phyloP scores from a whole-genome alignment of 2,797 vertebrate species.

The Thripadectes ignobilis region DNA sequence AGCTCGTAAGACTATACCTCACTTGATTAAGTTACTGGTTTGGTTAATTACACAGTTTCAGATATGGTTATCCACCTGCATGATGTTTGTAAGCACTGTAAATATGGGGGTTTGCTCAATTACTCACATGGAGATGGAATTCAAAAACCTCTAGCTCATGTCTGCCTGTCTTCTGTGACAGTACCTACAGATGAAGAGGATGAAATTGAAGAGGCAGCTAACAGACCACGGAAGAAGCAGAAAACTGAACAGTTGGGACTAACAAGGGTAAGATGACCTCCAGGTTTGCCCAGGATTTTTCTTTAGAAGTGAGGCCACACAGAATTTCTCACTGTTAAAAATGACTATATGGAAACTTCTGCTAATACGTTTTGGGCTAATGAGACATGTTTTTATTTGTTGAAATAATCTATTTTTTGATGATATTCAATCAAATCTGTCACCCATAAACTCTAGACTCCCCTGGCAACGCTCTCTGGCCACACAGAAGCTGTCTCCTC shows the following conservation, averaged over 20 bases:
- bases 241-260: constrained; percentile 94
- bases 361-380: background rate
- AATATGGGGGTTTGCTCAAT: background rate
- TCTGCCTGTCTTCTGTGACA: constrained; percentile 57
- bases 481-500: constrained; percentile 93
- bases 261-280: constrained; percentile 83
- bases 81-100: background rate
- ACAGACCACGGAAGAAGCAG: constrained; percentile 94
- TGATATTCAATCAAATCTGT: background rate
- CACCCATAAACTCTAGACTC: constrained; percentile 81
- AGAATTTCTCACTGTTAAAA: background rate
- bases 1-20: background rate
- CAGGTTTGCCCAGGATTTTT: background rate
- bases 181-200: constrained; percentile 94
- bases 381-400: background rate
- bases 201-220: constrained; percentile 84
- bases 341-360: background rate
- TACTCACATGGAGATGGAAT: background rate
- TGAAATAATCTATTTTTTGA: background rate
- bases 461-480: constrained; percentile 92
- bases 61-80: background rate
- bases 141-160: background rate
- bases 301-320: background rate
- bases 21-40: background rate
- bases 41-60: background rate